These are phyloP conservation scores for Cepaea hortensis DNA, from an alignment of 2,888 invertebrate genomes.

Conservation along the genomic window DNA sequence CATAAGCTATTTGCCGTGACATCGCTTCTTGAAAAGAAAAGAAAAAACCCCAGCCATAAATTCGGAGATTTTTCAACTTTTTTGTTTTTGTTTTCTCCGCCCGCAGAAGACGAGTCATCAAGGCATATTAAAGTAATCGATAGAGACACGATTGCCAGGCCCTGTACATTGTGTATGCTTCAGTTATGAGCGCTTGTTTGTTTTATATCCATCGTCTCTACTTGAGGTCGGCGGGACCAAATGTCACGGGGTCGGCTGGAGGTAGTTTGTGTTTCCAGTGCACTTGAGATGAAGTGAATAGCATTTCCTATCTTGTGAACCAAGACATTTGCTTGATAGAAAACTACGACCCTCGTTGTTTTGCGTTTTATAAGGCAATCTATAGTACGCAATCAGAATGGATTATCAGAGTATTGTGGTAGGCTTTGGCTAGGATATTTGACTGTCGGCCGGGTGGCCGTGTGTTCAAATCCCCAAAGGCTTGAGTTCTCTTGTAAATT, in stretches of 20 bases:
- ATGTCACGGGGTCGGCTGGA: not conserved
- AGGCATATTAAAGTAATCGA: conserved; percentile 23
- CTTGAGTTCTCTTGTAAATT: no score
- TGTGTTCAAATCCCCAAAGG: no score
- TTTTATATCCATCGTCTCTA: not conserved
- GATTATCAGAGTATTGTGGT: no score
- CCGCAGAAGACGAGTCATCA: not conserved
- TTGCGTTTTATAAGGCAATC: no score
- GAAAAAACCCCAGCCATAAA: not conserved
- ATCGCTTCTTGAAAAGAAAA: not conserved
- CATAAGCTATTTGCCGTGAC: not conserved
- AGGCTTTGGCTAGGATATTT: no score
- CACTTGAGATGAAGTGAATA: no score
- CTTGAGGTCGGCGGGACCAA: not conserved
- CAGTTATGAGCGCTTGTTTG: not conserved
- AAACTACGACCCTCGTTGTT: no score
- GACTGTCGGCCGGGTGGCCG: no score
- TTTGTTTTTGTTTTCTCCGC: not conserved
- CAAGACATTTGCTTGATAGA: no score
- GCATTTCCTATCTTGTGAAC: no score
- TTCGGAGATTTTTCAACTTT: conserved; percentile 2
- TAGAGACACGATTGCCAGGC: not conserved
- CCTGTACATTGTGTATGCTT: not conserved
- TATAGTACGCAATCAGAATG: no score
- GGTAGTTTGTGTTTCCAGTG: no score